Evolutionary conservation across 2,888 invertebrate genomes (phyloP).

Genomic region (Cryptocephalus moraei): DNA sequence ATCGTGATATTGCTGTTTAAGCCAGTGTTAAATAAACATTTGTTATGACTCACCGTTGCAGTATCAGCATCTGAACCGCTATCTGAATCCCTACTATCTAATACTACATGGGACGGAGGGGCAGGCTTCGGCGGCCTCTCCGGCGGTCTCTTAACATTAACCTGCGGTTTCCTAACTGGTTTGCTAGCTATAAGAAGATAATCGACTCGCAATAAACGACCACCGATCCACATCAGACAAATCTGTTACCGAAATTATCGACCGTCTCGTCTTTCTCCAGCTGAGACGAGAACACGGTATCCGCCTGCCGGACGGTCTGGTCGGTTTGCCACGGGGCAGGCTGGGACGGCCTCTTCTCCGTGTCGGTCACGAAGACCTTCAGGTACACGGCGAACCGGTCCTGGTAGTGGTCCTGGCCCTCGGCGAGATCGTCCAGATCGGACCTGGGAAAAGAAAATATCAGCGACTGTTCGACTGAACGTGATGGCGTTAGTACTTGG

Average conservation of each 20-base stretch:
- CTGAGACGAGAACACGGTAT: conserved; percentile 63
- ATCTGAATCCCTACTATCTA: conserved; percentile 20
- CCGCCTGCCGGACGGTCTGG: conserved; percentile 45
- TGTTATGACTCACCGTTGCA: conserved; percentile 14
- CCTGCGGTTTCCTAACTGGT: conserved; percentile 32
- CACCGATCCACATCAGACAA: neutral
- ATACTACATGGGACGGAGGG: conserved; percentile 18
- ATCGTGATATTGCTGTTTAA: too few relatives aligned
- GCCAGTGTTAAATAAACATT: too few relatives aligned
- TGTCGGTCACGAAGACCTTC: conserved; percentile 61
- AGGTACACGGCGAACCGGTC: conserved; percentile 59
- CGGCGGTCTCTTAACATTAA: conserved; percentile 28
- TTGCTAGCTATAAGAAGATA: conserved; percentile 12
- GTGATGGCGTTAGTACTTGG: conserved; percentile 38
- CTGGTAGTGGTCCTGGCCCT: conserved; percentile 51
- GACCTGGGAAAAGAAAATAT: conserved; percentile 36
- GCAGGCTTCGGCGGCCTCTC: conserved; percentile 34
- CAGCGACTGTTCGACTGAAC: neutral
- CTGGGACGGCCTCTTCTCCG: conserved; percentile 54
- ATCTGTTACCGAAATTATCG: conserved; percentile 64
- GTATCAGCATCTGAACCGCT: conserved; percentile 26
- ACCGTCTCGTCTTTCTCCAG: conserved; percentile 74
- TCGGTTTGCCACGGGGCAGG: conserved; percentile 69
- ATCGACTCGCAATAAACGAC: neutral
- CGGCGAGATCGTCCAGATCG: conserved; percentile 75